Conservation (phyloP, 2,888 invertebrate genomes). For the Hecatera dysodea region DNA sequence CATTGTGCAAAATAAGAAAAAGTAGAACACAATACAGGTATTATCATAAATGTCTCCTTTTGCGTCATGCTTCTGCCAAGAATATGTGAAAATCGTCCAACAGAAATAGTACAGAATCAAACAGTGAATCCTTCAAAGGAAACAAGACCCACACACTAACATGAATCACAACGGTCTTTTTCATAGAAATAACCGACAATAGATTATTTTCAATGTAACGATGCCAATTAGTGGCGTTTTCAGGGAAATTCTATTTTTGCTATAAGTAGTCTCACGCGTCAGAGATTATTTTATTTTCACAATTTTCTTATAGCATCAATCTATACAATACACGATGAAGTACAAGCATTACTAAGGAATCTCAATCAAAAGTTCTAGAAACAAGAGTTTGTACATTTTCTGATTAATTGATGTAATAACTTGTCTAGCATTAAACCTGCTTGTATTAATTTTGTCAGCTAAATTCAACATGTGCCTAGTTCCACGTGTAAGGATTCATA, state of each 20-base stretch:
- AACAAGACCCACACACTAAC: not conserved
- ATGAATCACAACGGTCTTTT: not conserved
- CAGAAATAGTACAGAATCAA: constrained; percentile 11
- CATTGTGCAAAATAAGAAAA: not conserved
- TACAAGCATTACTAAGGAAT: constrained; percentile 35
- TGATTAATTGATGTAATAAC: constrained; percentile 20
- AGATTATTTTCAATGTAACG: constrained; percentile 30
- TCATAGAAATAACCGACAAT: not conserved
- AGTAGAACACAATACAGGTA: not conserved
- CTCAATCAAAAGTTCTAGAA: constrained; percentile 33
- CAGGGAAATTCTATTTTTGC: constrained; percentile 50
- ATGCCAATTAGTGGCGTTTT: constrained; percentile 49
- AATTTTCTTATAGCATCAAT: constrained; percentile 24
- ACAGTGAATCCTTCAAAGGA: not conserved
- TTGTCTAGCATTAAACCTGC: constrained; percentile 9
- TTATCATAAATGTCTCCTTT: not conserved
- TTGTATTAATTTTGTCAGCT: constrained; percentile 9
- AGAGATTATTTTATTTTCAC: constrained; percentile 31
- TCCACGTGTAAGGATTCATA: constrained; percentile 20
- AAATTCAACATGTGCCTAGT: not conserved
- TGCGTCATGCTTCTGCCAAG: not conserved
- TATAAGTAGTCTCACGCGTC: constrained; percentile 34
- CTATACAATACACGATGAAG: too few species aligned
- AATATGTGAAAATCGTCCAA: not conserved
- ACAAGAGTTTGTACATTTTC: constrained; percentile 21